Evolutionary conservation across 2,888 invertebrate genomes (phyloP).

Genomic region (Cetonia aurata): DNA sequence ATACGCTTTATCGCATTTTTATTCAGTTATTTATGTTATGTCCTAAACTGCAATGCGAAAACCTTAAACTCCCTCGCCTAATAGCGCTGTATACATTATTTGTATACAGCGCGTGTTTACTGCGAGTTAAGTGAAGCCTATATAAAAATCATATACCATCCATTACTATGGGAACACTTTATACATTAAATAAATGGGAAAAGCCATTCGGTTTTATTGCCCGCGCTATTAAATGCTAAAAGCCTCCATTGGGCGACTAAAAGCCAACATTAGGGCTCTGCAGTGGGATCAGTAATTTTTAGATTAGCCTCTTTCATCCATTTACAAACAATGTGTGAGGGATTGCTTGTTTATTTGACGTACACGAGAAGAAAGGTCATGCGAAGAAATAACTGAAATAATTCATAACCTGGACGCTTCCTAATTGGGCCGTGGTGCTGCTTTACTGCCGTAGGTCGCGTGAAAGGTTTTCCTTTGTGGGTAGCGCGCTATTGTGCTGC

Average conservation of each 20-base stretch:
- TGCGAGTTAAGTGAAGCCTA: not conserved
- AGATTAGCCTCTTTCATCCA: conserved; percentile 1
- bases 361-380: too few relatives aligned
- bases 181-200: conserved; percentile 32
- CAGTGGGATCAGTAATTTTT: conserved; percentile 15
- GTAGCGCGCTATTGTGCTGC: not conserved
- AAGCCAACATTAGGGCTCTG: conserved; percentile 11
- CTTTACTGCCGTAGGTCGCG: not conserved
- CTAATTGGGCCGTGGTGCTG: not conserved
- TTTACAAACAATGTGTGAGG: not conserved
- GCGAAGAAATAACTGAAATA: too few relatives aligned
- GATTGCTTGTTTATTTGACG: too few relatives aligned
- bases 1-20: too few relatives aligned
- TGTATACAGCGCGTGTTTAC: too few relatives aligned
- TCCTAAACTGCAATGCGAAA: too few relatives aligned
- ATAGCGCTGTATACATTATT: too few relatives aligned
- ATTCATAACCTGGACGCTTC: too few relatives aligned
- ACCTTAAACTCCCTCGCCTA: too few relatives aligned
- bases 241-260: conserved; percentile 29
- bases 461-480: too few relatives aligned
- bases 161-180: conserved; percentile 25
- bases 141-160: conserved; percentile 26
- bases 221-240: conserved; percentile 24
- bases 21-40: too few relatives aligned
- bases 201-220: conserved; percentile 28